Conservation (phyloP, 1,140 invertebrate species). For the Amyelois transitella region DNA sequence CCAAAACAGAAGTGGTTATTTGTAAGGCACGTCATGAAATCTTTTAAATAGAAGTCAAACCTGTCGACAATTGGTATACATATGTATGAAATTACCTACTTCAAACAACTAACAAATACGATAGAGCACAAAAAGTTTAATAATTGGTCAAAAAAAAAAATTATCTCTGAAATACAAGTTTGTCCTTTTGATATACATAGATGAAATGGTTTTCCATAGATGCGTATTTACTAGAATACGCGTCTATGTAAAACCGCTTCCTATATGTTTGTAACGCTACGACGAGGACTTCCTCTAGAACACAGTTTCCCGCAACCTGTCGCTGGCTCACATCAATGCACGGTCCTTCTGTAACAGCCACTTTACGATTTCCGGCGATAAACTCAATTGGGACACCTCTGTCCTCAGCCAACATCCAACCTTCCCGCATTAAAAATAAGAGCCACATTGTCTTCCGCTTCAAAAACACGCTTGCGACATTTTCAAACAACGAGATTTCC, state of each 20-base stretch:
- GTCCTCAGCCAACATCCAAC: constrained; percentile 30
- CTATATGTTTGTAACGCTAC: background rate
- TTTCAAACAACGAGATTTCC: constrained; percentile 23
- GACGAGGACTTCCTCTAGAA: background rate
- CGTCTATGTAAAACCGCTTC: background rate
- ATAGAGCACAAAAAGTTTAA: too few species aligned
- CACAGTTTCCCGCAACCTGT: constrained; percentile 7
- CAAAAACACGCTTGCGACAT: constrained; percentile 15
- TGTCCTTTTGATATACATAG: too few species aligned
- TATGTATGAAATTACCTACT: too few species aligned
- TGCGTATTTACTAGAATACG: background rate
- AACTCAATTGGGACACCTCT: constrained; percentile 56
- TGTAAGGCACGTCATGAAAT: too few species aligned
- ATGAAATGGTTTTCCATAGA: too few species aligned
- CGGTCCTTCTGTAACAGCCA: constrained; percentile 51
- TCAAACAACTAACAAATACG: too few species aligned
- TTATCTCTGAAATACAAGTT: too few species aligned
- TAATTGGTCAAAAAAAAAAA: too few species aligned
- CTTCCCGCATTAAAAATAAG: constrained; percentile 37
- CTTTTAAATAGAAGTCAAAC: too few species aligned
- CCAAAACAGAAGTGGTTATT: too few species aligned
- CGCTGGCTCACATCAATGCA: constrained; percentile 37
- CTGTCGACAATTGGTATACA: too few species aligned
- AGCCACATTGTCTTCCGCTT: constrained; percentile 35
- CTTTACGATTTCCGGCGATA: constrained; percentile 68